Evolutionary conservation across 2,888 invertebrate genomes (phyloP).

Genomic region (Pelosia muscerda): DNA sequence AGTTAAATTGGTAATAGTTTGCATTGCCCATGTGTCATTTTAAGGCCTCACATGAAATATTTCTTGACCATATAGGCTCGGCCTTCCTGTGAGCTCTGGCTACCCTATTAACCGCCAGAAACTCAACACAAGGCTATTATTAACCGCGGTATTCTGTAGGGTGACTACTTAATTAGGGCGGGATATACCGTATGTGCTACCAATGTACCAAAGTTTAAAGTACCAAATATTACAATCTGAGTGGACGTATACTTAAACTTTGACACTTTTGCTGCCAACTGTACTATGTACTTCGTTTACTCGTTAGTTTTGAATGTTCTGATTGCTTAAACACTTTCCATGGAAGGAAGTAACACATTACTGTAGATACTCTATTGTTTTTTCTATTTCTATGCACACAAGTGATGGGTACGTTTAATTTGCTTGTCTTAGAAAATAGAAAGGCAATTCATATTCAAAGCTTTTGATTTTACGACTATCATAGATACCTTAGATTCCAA

Average conservation of each 20-base stretch:
- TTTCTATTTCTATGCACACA: slow-evolving; percentile 20
- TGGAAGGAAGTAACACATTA: slow-evolving; percentile 51
- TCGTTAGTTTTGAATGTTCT: slow-evolving; percentile 26
- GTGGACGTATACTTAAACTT: background rate
- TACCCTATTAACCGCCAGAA: no score
- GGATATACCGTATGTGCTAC: no score
- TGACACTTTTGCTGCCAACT: background rate
- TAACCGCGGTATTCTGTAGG: no score
- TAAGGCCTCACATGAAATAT: no score
- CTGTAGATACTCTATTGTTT: slow-evolving; percentile 33
- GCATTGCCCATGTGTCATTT: no score
- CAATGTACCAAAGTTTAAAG: no score
- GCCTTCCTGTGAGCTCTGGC: no score
- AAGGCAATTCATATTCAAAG: background rate
- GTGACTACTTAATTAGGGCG: no score
- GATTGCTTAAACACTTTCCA: slow-evolving; percentile 48
- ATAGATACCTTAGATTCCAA: background rate
- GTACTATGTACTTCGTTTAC: slow-evolving; percentile 33
- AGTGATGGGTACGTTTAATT: slow-evolving; percentile 21
- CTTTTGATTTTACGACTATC: no score
- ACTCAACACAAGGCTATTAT: no score
- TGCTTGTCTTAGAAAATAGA: background rate
- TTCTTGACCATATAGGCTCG: no score
- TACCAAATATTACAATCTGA: background rate
- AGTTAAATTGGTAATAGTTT: no score